A percentile compares a stretch with the other conserved stretches of the same genome.
These are phyloP conservation scores for Microctonus hyperodae DNA, from an alignment of 2,888 invertebrate genomes.

Conservation along the genomic window DNA sequence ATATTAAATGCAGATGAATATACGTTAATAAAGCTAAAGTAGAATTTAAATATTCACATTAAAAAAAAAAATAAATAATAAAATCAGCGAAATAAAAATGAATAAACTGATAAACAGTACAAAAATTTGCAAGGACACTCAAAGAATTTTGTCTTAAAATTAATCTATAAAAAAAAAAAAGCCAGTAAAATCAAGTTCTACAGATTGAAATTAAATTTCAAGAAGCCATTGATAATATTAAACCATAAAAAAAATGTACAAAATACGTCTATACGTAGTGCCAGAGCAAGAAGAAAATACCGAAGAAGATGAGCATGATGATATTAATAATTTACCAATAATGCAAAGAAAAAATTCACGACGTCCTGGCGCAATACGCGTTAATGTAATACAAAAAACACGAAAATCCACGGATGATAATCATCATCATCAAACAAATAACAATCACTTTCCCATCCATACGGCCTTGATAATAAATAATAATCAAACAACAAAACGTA, in stretches of 20 bases:
- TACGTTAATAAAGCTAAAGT: too few species aligned
- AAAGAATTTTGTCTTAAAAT: background rate
- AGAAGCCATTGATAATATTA: background rate
- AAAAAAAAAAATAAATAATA: too few species aligned
- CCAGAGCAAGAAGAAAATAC: conserved; percentile 46
- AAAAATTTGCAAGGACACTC: background rate
- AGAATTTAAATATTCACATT: too few species aligned
- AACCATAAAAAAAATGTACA: conserved; percentile 42
- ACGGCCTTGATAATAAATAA: conserved; percentile 19
- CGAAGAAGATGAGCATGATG: conserved; percentile 42
- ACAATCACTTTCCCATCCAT: conserved; percentile 11
- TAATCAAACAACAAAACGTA: background rate
- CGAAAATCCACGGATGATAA: conserved; percentile 2
- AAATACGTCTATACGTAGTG: conserved; percentile 50
- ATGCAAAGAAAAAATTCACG: conserved; percentile 48
- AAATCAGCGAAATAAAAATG: background rate
- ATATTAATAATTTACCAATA: conserved; percentile 38
- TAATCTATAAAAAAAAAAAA: conserved; percentile 6
- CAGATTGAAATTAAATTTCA: too few species aligned
- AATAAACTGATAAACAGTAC: background rate
- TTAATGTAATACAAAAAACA: conserved; percentile 43
- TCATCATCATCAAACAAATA: background rate
- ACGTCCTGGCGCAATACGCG: conserved; percentile 43
- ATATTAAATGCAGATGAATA: conserved; percentile 23
- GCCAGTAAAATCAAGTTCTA: too few species aligned